Conservation (phyloP, 2,888 invertebrate genomes). For the Acleris cristana region DNA sequence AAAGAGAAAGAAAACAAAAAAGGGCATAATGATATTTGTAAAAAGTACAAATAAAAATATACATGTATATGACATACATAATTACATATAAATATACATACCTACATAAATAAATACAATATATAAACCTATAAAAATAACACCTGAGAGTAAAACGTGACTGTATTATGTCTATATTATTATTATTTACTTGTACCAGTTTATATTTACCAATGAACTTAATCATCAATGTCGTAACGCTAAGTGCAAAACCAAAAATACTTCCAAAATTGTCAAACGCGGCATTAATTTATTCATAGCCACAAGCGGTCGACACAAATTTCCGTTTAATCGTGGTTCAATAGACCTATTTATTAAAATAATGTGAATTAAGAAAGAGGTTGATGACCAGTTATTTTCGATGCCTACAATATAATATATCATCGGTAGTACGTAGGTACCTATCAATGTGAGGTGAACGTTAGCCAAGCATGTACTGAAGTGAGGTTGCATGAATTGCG, state of each 20-base stretch:
- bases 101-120: too few relatives aligned
- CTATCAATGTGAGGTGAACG: constrained; percentile 1
- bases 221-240: too few relatives aligned
- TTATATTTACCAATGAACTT: too few relatives aligned
- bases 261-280: constrained; percentile 18
- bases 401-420: constrained; percentile 28
- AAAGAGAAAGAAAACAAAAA: too few relatives aligned
- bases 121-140: too few relatives aligned
- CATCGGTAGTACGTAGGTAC: not conserved
- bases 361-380: constrained; percentile 46
- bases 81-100: too few relatives aligned
- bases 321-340: constrained; percentile 61
- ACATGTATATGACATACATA: too few relatives aligned
- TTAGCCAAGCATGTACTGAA: not conserved
- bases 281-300: constrained; percentile 37
- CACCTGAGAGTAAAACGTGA: too few relatives aligned
- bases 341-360: constrained; percentile 67
- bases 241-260: constrained; percentile 1
- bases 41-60: too few relatives aligned
- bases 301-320: constrained; percentile 46
- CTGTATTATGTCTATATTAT: too few relatives aligned
- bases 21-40: too few relatives aligned
- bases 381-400: constrained; percentile 40
- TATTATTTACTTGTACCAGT: too few relatives aligned
- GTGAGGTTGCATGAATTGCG: constrained; percentile 19